Percentiles rank a stretch among this genome's conserved stretches.
Evolutionary conservation across 1,140 invertebrate genomes (phyloP).

Genomic region (Halictus rubicundus): DNA sequence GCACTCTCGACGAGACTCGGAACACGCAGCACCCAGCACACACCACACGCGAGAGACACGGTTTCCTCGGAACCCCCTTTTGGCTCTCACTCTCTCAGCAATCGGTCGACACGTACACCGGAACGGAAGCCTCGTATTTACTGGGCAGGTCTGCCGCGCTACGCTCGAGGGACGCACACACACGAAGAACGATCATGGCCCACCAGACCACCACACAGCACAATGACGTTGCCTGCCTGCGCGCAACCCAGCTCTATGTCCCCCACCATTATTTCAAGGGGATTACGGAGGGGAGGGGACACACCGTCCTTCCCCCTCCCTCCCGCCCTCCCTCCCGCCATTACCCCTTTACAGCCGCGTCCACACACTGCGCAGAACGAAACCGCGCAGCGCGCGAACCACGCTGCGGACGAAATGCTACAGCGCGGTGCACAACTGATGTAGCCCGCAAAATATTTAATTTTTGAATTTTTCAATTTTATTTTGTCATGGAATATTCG

Average conservation of each 20-base stretch:
- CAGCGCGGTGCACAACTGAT: too few species aligned
- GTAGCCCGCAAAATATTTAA: too few species aligned
- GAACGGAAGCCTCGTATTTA: constrained; percentile 72
- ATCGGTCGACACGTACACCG: constrained; percentile 38
- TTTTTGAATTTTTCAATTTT: too few species aligned
- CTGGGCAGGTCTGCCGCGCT: constrained; percentile 61
- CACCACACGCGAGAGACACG: background rate
- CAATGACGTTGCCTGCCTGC: constrained; percentile 48
- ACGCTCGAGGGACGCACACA: constrained; percentile 55
- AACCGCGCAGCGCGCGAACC: too few species aligned
- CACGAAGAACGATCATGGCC: constrained; percentile 42
- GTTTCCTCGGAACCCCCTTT: background rate
- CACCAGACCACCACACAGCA: constrained; percentile 18
- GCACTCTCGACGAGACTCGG: too few species aligned
- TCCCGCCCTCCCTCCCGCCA: too few species aligned
- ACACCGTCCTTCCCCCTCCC: background rate
- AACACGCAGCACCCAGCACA: background rate
- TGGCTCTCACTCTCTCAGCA: constrained; percentile 31
- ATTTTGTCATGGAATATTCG: too few species aligned
- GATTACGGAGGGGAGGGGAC: constrained; percentile 11
- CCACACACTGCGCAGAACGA: too few species aligned
- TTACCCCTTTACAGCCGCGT: constrained; percentile 17
- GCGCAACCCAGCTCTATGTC: background rate
- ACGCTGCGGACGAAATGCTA: too few species aligned
- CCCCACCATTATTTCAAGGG: too few species aligned